Evolutionary conservation across 2,888 invertebrate genomes (phyloP), one percentile per base, ranked within the genome.

Genomic region (Cataglyphis cursor): DNA sequence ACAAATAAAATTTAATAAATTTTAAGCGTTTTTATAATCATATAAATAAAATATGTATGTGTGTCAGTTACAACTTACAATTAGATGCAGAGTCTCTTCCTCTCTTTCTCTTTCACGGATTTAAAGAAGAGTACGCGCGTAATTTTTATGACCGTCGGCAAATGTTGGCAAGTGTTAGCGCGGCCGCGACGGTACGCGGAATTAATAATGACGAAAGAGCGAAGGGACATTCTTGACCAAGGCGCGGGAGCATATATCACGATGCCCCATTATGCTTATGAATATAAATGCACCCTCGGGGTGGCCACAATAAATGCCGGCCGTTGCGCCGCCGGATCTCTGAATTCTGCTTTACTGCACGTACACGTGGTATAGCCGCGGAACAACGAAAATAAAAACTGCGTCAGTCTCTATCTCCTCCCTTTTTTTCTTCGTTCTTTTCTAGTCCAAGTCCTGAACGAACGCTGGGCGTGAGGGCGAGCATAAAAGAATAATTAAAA

Each of bases 211-310:
- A 92, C 89, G 90, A 91, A 92, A 91, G 88, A 89, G 92, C 88
- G 88, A 90, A 90, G 90, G 89, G 89, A 88, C 85, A 82, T 76
- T 61, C 84, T 82, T 88, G 86, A 88, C 89, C 85, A 86, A 86
- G 84, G 82, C 82, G 73, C 74, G 70, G 74, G 83, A 86, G 88
- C 89, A 88, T 89, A 90, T 85, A 87, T 90, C 90, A 92, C 90
- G 87, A 87, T 85, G 89, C 87, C 90, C 92, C 92, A 93, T 94
- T 94, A 93, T 93, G 93, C 92, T 93, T 94, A 94, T 94, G 94
- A 93, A 94, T 94, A 94, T 93, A 94, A 94, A 94, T 93, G 92
- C 89, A 91, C 91, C 91, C 91, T 90, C 82, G 91, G 91, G 90
- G 87, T 86, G 89, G 90, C 87, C 87, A 90, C 92, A 92, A 93